Percentiles rank a stretch among this genome's conserved stretches.
Conservation (phyloP, 2,113 vertebrate species). For the Lepidothrix coronata region DNA sequence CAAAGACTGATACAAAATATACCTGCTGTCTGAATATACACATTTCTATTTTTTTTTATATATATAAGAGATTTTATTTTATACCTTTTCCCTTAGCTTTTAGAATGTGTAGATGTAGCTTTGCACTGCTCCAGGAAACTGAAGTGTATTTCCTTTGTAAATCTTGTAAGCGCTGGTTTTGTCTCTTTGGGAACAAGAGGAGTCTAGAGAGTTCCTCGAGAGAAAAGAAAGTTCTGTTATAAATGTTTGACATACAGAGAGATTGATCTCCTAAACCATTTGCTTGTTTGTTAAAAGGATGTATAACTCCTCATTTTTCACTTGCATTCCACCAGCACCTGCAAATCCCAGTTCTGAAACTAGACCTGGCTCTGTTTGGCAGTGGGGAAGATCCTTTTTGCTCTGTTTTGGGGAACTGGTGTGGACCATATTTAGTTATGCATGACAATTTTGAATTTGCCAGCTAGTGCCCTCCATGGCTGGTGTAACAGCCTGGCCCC, state of each 20-base stretch:
- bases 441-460: background rate
- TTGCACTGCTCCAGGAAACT: background rate
- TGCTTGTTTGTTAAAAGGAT: background rate
- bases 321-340: background rate
- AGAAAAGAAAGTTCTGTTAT: background rate
- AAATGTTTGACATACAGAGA: background rate
- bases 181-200: background rate
- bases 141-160: background rate
- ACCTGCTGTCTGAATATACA: background rate
- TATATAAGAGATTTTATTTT: background rate
- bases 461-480: fast-evolving
- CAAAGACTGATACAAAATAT: background rate
- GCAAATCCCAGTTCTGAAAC: background rate
- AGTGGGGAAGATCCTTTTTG: background rate
- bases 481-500: background rate
- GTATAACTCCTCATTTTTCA: background rate
- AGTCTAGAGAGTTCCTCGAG: background rate
- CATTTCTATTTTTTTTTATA: background rate
- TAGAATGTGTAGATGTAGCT: background rate
- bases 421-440: background rate
- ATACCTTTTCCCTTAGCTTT: background rate
- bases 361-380: background rate
- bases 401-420: background rate
- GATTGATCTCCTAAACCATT: background rate
- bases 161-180: background rate